Percentiles rank a stretch among this genome's conserved stretches.
phyloP scores from a whole-genome alignment of 2,888 invertebrate species.

The Temnothorax unifasciatus region DNA sequence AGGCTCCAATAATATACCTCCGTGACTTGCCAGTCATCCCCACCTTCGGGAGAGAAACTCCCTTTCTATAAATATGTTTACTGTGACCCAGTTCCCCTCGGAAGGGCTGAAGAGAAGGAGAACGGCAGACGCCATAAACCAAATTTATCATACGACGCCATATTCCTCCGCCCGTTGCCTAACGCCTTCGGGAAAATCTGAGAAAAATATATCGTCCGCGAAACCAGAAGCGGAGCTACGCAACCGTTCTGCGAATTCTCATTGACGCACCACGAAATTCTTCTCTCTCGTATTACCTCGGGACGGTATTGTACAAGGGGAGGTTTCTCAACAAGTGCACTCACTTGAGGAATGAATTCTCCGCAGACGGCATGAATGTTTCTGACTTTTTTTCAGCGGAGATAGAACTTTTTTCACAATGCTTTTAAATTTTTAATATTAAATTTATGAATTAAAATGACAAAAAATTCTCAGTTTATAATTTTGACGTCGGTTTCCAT shows the following conservation, averaged over 20 bases:
- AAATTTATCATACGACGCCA: conserved; percentile 75
- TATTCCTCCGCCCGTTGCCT: conserved; percentile 24
- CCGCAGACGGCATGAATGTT: neutral
- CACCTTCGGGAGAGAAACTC: conserved; percentile 75
- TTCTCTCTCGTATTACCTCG: neutral
- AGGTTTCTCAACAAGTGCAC: neutral
- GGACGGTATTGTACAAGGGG: neutral
- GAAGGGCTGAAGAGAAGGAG: conserved; percentile 49
- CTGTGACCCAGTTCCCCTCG: conserved; percentile 81
- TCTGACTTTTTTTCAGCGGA: neutral
- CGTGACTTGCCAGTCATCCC: conserved; percentile 67
- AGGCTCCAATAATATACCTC: conserved; percentile 79
- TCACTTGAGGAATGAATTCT: neutral
- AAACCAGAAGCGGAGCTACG: neutral
- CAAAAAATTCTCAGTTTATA: neutral
- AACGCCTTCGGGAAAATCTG: neutral
- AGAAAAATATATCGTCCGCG: neutral
- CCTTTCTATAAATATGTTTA: conserved; percentile 83
- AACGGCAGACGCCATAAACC: conserved; percentile 66
- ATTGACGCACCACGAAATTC: neutral
- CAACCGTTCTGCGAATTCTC: conserved; percentile 22
- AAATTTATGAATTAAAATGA: neutral
- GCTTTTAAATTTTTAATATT: neutral
- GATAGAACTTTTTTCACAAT: neutral
- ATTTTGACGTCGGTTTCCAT: neutral